Evolutionary conservation across 2,113 vertebrate genomes (phyloP).

Genomic region (Oreochromis aureus): DNA sequence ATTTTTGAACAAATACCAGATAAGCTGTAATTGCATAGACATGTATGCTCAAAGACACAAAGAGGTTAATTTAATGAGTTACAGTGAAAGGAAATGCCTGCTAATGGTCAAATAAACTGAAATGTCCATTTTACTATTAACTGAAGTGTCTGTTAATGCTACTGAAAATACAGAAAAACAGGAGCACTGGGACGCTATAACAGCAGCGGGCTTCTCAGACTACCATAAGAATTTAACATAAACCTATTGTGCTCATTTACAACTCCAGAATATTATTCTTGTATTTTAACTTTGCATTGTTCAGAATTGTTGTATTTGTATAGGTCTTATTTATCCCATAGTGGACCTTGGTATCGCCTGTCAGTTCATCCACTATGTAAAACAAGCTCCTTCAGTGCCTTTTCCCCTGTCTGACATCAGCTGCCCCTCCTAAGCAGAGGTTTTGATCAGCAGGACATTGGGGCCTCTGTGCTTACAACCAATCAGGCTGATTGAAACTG

Average conservation of each 20-base stretch:
- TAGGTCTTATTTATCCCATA: background rate
- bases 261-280: background rate
- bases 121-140: background rate
- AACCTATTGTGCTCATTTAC: background rate
- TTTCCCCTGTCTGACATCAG: background rate
- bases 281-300: background rate
- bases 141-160: background rate
- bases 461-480: background rate
- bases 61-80: background rate
- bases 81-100: background rate
- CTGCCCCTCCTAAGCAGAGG: background rate
- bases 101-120: background rate
- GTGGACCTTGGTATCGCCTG: background rate
- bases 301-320: background rate
- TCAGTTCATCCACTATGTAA: background rate
- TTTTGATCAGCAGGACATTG: background rate
- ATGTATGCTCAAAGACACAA: background rate
- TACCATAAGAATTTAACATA: background rate
- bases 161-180: background rate
- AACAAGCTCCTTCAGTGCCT: background rate
- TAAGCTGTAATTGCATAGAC: background rate
- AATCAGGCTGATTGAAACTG: background rate
- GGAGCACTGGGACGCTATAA: background rate
- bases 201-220: fast-evolving
- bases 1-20: background rate